These are phyloP conservation scores for Drosophila pallidifrons DNA, from an alignment of 1,140 invertebrate genomes.

Conservation along the genomic window DNA sequence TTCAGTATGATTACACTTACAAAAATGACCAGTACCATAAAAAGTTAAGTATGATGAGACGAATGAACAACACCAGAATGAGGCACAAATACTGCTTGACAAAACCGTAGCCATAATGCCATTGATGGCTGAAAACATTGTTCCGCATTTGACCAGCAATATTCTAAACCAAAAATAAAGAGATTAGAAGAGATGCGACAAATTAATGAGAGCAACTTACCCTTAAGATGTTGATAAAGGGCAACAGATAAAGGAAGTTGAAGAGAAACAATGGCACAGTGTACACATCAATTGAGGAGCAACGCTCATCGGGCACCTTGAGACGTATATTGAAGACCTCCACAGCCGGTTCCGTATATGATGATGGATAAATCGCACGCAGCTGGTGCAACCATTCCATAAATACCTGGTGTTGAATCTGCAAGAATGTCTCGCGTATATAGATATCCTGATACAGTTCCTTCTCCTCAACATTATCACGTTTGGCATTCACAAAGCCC, in stretches of 20 bases:
- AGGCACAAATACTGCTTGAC: conserved; percentile 49
- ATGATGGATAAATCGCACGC: background rate
- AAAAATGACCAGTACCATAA: conserved; percentile 28
- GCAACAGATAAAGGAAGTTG: conserved; percentile 65
- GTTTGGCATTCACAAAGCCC: conserved; percentile 41
- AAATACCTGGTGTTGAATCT: conserved; percentile 68
- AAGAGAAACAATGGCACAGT: conserved; percentile 60
- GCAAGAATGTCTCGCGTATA: conserved; percentile 70
- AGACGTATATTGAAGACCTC: conserved; percentile 50
- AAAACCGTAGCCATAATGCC: conserved; percentile 69
- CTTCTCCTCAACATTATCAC: conserved; percentile 45
- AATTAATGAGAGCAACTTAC: conserved; percentile 38
- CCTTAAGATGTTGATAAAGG: conserved; percentile 66
- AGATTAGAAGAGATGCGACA: background rate
- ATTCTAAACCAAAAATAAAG: conserved; percentile 41
- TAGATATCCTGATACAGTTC: conserved; percentile 62
- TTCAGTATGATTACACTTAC: conserved; percentile 32
- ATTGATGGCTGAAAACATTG: conserved; percentile 71
- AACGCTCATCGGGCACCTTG: conserved; percentile 38
- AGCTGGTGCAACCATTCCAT: conserved; percentile 49
- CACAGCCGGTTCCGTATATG: conserved; percentile 32
- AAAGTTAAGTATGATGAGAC: conserved; percentile 44
- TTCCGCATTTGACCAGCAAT: conserved; percentile 61
- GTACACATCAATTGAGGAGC: conserved; percentile 30
- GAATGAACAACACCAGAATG: conserved; percentile 56